Percentiles rank a stretch among this genome's conserved stretches.
Evolutionary conservation across 2,113 vertebrate species (phyloP).

Genomic region (Muntiacus muntjak): DNA sequence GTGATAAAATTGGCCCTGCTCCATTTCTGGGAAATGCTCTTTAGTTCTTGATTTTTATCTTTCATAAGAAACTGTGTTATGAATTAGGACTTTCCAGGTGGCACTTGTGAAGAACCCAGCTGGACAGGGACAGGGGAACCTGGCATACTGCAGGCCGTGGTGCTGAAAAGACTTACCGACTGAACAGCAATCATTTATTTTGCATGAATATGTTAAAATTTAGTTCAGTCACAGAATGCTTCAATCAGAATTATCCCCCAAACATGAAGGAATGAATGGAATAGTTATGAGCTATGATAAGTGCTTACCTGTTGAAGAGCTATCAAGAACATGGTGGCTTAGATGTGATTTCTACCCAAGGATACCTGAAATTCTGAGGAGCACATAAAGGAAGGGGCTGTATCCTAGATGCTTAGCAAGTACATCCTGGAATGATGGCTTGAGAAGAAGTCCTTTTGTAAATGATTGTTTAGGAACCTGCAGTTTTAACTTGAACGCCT

Average conservation of each 20-base stretch:
- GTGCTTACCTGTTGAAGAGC: neutral
- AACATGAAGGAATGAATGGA: neutral
- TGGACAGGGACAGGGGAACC: neutral
- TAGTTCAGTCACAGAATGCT: neutral
- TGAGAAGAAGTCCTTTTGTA: neutral
- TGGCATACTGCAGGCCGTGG: neutral
- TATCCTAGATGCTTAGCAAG: neutral
- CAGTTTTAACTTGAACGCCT: neutral
- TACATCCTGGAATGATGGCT: neutral
- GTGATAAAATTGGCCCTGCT: neutral
- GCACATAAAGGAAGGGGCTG: neutral
- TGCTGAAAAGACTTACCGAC: neutral
- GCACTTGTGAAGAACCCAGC: neutral
- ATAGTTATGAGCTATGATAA: neutral
- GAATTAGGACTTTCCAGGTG: neutral
- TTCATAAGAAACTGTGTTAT: neutral
- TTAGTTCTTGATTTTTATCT: constrained; percentile 41
- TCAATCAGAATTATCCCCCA: neutral
- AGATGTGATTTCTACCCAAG: neutral
- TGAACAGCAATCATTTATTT: neutral
- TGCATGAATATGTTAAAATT: constrained; percentile 11
- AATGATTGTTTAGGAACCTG: neutral
- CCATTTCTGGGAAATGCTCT: constrained; percentile 30
- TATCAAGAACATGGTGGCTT: neutral
- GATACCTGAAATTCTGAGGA: neutral